Percentiles rank a stretch among this genome's conserved stretches.
phyloP scores from a whole-genome alignment of 2,888 invertebrate genomes.

The Ferrisia virgata region DNA sequence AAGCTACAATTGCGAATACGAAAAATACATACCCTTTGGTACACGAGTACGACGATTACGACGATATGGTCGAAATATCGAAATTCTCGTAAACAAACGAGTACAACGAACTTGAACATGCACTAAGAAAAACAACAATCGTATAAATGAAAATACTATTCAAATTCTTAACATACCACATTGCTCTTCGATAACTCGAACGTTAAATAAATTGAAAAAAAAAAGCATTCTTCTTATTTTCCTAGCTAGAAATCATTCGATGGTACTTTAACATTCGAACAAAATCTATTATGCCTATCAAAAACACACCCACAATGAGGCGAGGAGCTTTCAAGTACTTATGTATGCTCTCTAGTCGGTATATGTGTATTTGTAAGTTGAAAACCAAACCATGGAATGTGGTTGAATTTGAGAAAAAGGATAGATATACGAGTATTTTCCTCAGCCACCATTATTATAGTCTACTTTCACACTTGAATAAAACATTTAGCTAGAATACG shows the following conservation, averaged over 20 bases:
- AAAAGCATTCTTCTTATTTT: not conserved
- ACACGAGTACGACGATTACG: not conserved
- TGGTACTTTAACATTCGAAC: not conserved
- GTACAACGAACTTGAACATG: not conserved
- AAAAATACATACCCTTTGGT: not conserved
- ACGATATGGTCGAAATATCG: not conserved
- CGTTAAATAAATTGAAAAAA: slow-evolving; percentile 17
- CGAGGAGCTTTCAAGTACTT: not conserved
- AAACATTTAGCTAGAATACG: not conserved
- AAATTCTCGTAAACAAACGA: not conserved
- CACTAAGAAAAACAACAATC: not conserved
- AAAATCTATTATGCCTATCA: not conserved
- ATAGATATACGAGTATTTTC: not conserved
- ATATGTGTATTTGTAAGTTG: not conserved
- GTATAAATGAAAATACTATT: not conserved
- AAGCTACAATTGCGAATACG: not conserved
- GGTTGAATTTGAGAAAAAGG: not conserved
- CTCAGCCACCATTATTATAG: not conserved
- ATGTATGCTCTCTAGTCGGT: not conserved
- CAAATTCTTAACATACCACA: not conserved
- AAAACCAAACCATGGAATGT: not conserved
- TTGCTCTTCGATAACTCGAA: not conserved
- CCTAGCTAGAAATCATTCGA: not conserved
- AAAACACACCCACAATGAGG: not conserved
- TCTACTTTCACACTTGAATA: not conserved